These are phyloP conservation scores for Lasioglossum morio DNA, from an alignment of 2,888 invertebrate genomes.

Conservation along the genomic window DNA sequence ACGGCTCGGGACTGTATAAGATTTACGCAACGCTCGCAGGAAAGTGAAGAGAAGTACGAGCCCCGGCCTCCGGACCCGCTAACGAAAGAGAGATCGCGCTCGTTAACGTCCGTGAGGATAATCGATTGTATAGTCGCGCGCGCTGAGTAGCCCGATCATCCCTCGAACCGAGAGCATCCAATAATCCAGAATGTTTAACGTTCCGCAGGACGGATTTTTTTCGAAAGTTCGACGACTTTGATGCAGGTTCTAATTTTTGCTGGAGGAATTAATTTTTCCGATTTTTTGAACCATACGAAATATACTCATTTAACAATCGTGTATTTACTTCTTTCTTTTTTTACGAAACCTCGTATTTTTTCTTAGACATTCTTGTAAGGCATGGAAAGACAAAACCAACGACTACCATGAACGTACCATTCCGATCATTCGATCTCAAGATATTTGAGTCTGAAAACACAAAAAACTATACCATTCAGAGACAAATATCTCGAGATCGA, in stretches of 20 bases:
- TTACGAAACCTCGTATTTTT: not conserved
- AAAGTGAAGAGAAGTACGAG: conserved; percentile 60
- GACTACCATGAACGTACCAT: not conserved
- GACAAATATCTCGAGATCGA: not conserved
- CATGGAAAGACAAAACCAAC: not conserved
- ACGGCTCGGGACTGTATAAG: conserved; percentile 67
- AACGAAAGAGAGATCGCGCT: conserved; percentile 74
- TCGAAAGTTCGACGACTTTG: not conserved
- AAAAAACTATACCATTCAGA: not conserved
- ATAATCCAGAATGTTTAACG: not conserved
- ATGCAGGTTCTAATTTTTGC: not conserved
- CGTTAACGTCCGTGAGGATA: conserved; percentile 71
- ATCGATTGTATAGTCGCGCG: conserved; percentile 64
- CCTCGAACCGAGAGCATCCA: not conserved
- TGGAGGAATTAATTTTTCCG: not conserved
- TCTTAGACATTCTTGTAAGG: not conserved
- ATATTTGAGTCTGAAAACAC: not conserved
- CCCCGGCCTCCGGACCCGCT: conserved; percentile 50
- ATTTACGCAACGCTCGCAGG: conserved; percentile 70
- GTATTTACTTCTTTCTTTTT: too few relatives aligned
- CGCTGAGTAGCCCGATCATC: conserved; percentile 35
- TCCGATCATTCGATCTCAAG: not conserved
- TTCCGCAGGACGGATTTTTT: not conserved
- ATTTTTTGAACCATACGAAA: too few relatives aligned
- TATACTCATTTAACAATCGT: too few relatives aligned